phyloP scores from a whole-genome alignment of 2,888 invertebrate genomes.

The Tenthredo scrophulariae region DNA sequence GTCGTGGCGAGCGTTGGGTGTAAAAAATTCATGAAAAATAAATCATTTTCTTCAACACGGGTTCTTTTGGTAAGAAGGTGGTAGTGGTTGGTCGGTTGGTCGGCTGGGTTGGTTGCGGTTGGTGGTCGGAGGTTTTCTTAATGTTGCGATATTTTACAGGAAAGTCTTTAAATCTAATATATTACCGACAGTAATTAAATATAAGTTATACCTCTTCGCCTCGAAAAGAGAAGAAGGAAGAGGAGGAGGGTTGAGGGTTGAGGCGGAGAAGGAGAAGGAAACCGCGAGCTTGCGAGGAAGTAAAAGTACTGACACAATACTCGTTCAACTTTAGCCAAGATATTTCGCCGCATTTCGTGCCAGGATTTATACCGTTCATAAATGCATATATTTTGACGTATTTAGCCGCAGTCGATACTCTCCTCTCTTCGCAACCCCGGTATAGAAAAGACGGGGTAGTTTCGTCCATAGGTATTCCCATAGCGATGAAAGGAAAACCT shows the following conservation, averaged over 20 bases:
- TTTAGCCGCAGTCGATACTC: constrained; percentile 13
- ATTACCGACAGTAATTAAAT: constrained; percentile 76
- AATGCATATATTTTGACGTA: constrained; percentile 32
- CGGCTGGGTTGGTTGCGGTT: constrained; percentile 57
- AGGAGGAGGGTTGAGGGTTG: not conserved
- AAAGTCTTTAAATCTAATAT: constrained; percentile 77
- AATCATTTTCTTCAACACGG: constrained; percentile 70
- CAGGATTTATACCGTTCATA: constrained; percentile 10
- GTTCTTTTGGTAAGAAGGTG: constrained; percentile 28
- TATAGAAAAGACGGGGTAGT: not conserved
- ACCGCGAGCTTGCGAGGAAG: not conserved
- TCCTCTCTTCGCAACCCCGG: not conserved
- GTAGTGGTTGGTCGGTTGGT: constrained; percentile 46
- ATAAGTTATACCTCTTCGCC: constrained; percentile 69
- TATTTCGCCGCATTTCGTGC: constrained; percentile 18
- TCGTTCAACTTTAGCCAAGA: not conserved
- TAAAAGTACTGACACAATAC: constrained; percentile 30
- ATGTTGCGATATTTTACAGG: constrained; percentile 75
- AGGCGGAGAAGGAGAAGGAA: not conserved
- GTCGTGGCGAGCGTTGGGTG: constrained; percentile 59
- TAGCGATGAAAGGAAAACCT: not conserved
- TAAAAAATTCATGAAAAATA: constrained; percentile 72
- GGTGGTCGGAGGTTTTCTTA: constrained; percentile 69
- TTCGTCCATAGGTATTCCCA: not conserved
- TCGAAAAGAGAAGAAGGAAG: constrained; percentile 40